Evolutionary conservation across 2,113 vertebrate genomes (phyloP), one percentile per base, ranked within the genome.

Genomic region (Atlantisia rogersi): DNA sequence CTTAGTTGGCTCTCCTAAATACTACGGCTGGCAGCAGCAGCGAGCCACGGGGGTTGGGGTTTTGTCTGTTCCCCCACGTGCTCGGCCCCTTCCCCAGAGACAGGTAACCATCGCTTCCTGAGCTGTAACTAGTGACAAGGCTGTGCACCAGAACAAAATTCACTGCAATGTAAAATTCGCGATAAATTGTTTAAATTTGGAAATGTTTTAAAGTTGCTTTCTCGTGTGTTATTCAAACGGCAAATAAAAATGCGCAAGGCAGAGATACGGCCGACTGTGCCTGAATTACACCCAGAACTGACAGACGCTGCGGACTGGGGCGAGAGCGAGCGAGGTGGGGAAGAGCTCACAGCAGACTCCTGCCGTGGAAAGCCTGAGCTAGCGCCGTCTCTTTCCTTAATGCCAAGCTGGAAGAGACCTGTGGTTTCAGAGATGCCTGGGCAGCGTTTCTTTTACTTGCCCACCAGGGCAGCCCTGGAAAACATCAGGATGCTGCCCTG

Each of bases 201-300:
- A 53, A 58, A 83, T 70, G 22, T 64, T 74, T 60, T 65, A 13
- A 92, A 82, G 60, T 81, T 60, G 53, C 32, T 95, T 75, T 67
- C 68, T 90, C 25, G 1, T 63, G 64, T 90, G 48, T 67, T 78
- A 60, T 60, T 91, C 40, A 64, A 90, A 40, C 0, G 3, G 25
- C 42, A 79, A 96, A 95, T 95, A 92, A 86, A 95, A 68, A 56
- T 7, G 21, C 48, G 70, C 46, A 70, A 74, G n/a, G 58, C 80
- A 69, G 25, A 2, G 32, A 50, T 32, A 24, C 0, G 1, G 32
- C n/a, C 83, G 82, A 14, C 58, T 69, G 70, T 40, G 48, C 69
- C 50, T 82, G 40, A 78, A 64, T 90, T 82, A 50, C 44, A 80
- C 22, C 64, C 56, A 29, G 42, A 68, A 32, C 18, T 17, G 12